These are phyloP conservation scores for Eutolmus rufibarbis DNA, from an alignment of 2,888 invertebrate genomes.

Conservation along the genomic window DNA sequence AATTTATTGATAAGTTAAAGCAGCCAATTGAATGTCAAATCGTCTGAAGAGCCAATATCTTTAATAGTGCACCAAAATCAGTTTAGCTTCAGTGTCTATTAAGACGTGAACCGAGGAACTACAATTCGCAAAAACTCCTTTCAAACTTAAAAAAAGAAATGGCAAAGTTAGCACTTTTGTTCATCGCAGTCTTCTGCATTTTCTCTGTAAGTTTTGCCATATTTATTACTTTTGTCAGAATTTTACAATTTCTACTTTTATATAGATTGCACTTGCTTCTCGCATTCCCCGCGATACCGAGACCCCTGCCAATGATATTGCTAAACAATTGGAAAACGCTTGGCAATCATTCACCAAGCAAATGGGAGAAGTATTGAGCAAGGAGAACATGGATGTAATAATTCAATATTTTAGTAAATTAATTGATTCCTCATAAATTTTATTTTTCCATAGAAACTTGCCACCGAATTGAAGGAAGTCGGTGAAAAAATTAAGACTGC, in stretches of 20 bases:
- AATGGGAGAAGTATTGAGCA: neutral
- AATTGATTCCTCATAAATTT: neutral
- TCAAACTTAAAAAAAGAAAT: neutral
- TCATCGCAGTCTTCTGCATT: conserved; percentile 16
- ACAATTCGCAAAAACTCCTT: neutral
- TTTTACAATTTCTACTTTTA: neutral
- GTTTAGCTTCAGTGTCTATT: neutral
- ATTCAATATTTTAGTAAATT: neutral
- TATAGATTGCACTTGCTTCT: neutral
- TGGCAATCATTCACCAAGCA: neutral
- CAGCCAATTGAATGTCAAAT: neutral
- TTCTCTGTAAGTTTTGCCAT: neutral
- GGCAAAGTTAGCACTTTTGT: conserved; percentile 18
- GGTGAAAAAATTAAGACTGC: neutral
- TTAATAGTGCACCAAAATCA: neutral
- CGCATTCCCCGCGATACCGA: conserved; percentile 11
- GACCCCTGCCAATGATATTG: neutral
- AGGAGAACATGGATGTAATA: neutral
- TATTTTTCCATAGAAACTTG: neutral
- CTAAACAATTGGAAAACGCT: neutral
- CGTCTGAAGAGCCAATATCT: neutral
- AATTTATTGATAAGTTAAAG: conserved; percentile 3
- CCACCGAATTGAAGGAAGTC: neutral
- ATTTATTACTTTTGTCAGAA: neutral
- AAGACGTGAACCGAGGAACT: neutral